These are phyloP conservation scores for Scomber japonicus DNA, from an alignment of 2,113 vertebrate species.

Conservation along the genomic window DNA sequence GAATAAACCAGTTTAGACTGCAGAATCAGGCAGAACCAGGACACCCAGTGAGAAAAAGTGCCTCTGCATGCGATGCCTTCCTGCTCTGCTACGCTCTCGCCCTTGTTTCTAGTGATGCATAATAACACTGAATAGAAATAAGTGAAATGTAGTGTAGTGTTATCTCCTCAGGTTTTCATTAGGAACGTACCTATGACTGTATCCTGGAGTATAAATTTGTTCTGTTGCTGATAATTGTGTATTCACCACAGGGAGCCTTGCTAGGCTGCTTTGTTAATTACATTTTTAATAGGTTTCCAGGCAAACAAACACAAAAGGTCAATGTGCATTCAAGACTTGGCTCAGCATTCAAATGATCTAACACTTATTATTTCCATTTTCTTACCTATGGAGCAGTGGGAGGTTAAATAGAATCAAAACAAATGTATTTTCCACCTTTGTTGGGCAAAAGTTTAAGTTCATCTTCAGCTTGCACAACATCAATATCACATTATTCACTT, in stretches of 20 bases:
- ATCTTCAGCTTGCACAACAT: no score
- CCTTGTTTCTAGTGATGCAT: conserved; percentile 31
- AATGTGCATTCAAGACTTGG: conserved; percentile 18
- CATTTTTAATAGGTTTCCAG: conserved; percentile 74
- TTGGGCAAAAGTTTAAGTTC: no score
- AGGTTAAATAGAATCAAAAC: no score
- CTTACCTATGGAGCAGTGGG: conserved; percentile 18
- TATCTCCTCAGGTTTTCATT: conserved; percentile 54
- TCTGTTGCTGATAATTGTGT: conserved; percentile 70
- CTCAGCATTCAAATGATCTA: conserved; percentile 37
- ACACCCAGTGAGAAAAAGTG: conserved; percentile 59
- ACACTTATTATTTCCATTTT: conserved; percentile 59
- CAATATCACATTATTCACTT: no score
- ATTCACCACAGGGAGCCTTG: conserved; percentile 63
- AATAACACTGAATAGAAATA: conserved; percentile 41
- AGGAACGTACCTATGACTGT: conserved; percentile 30
- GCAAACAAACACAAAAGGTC: conserved; percentile 73
- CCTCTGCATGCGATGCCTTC: conserved; percentile 28
- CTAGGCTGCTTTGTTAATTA: conserved; percentile 70
- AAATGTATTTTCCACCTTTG: no score
- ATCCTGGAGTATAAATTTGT: conserved; percentile 54
- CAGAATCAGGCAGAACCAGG: conserved; percentile 70
- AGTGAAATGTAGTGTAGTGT: conserved; percentile 24
- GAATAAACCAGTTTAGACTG: conserved; percentile 58
- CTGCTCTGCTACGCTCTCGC: conserved; percentile 14